These are phyloP conservation scores for Microctonus brassicae DNA, from an alignment of 2,888 invertebrate species.

Conservation along the genomic window DNA sequence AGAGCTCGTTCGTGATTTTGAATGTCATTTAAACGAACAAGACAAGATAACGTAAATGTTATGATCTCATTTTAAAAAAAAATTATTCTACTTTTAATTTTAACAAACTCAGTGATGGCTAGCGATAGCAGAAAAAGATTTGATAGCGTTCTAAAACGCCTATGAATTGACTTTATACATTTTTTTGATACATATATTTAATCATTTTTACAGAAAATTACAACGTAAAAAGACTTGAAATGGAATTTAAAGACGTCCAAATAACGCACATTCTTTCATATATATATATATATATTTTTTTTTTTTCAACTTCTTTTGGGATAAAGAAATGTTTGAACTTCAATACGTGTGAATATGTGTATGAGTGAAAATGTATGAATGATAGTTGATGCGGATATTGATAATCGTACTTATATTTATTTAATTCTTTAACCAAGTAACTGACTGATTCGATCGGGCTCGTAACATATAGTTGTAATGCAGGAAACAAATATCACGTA, in stretches of 20 bases:
- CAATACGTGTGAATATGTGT: background rate
- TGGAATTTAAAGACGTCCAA: background rate
- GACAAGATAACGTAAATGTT: constrained; percentile 51
- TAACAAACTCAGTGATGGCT: background rate
- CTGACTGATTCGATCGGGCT: background rate
- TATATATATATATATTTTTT: background rate
- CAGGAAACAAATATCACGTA: background rate
- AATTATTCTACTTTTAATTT: background rate
- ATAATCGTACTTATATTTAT: constrained; percentile 1
- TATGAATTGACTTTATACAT: background rate
- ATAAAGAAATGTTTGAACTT: background rate
- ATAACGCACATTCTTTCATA: background rate
- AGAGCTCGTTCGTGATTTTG: constrained; percentile 34
- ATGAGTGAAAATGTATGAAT: background rate
- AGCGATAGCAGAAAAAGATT: background rate
- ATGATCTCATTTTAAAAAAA: constrained; percentile 56
- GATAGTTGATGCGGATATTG: background rate
- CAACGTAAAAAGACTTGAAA: background rate
- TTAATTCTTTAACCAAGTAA: background rate
- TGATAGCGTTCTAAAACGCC: background rate
- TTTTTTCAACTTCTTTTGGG: background rate
- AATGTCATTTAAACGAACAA: no score
- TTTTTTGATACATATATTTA: background rate
- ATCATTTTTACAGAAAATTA: background rate
- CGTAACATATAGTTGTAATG: background rate